Evolutionary conservation across 2,888 invertebrate genomes (phyloP), one percentile per base, ranked within the genome.

Genomic region (Malachius bipustulatus): DNA sequence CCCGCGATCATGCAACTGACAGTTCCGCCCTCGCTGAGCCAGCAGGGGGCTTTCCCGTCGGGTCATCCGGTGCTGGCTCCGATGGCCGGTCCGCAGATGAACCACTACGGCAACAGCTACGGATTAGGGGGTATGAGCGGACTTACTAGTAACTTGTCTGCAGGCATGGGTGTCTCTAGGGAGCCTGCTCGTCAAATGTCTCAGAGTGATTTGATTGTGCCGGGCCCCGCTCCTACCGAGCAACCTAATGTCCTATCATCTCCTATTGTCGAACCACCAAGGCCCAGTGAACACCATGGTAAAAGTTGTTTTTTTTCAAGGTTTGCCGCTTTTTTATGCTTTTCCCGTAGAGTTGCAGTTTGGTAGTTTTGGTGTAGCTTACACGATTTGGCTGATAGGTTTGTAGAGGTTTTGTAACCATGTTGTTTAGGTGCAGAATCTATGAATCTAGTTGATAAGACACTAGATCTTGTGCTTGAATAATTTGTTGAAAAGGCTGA

Each of bases 1-100:
- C 98, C 98, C 39, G 98, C 98, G 42, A 98, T 98, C 65, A 91
- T 98, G 68, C 78, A 83, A 71, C 77, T 82, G 65, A 84, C 83
- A 42, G 76, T 82, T 54, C 80, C 79, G 26, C 80, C 82, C 28
- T 72, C 77, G 32, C 67, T 79, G 55, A 73, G 73, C 13, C 70
- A 70, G 4, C 67, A 63, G 41, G 67, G 70, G 49, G 71, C 60
- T 52, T 77, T 72, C 54, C 80, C 77, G 57, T 73, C 72, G 45
- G 67, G 65, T 26, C 82, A 82, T 63, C 79, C 80, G 1, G 75
- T 77, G 52, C 72, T 82, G 62, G 74, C 77, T 2, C 52, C 50
- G 27, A 50, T 56, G 45, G 71, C 71, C 50, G 67, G 62, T 1
- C 65, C 66, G 16, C 63, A 66, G 50, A 59, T 68, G 44, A 64